Base-by-base conservation (phyloP, 1,140 invertebrate genomes). In the Hypsibius dujardini region DNA sequence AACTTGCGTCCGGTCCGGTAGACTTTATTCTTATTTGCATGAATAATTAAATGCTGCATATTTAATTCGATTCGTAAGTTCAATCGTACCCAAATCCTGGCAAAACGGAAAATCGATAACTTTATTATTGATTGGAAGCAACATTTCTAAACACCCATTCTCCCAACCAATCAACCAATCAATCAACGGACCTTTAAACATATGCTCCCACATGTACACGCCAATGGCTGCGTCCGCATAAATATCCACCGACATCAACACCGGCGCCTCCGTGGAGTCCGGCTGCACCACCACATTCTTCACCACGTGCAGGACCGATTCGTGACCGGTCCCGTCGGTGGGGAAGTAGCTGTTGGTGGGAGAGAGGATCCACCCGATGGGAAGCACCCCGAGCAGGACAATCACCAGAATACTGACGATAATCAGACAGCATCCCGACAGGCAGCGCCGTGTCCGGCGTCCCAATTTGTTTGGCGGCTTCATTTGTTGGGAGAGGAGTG, bases 131-230 rank as follows among this genome's bases (percentile, higher is more conserved):
- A 28, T 28, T 28, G 28, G 28, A 28, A 28, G 28, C 28, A 28
- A 28, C 28, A 28, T 28, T 28, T 28, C 28, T 28, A 28, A 28
- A 28, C 28, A 28, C 28, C 28, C 28, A 28, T 28, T 28, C 28
- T 28, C 28, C 28, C 28, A 28, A 28, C 28, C 28, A 28, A 28
- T 28, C 28, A 28, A 28, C 28, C 28, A 28, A 28, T 28, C 28
- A 28, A 28, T 28, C 28, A 28, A 28, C 78, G 79, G 81, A 47
- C 80, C 83, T 71, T 79, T 76, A 7, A 84, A 74, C 46, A 84
- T 80, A 73, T 84, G 82, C 72, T 82, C 77, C 83, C 83, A 84
- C n/a, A 84, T 75, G 75, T 83, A 84, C 14, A 79, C 72, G 70
- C 80, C 81, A 7, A 67, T 67, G 62, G 62, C 62, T 7, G 62